These are phyloP conservation scores for Epinephelus moara DNA, from an alignment of 2,113 vertebrate species.

Conservation along the genomic window DNA sequence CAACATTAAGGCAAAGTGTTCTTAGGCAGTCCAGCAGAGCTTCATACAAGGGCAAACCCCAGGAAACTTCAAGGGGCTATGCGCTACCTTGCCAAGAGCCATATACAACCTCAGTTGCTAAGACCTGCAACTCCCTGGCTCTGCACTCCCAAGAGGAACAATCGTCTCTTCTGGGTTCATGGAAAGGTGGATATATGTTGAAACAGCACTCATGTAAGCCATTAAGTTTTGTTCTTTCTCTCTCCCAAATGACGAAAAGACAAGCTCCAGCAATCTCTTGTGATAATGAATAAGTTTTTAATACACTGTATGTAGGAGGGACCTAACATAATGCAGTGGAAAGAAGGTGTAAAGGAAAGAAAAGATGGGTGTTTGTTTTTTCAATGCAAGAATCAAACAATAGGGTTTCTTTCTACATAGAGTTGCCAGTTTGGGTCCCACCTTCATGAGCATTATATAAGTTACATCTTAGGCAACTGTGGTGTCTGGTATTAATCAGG, in stretches of 20 bases:
- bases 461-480: background rate
- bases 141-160: constrained; percentile 10
- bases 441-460: too few species aligned
- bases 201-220: background rate
- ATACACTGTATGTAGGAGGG: background rate
- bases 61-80: constrained; percentile 31
- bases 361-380: too few species aligned
- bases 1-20: constrained; percentile 30
- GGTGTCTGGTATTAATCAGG: background rate
- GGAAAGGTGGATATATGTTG: background rate
- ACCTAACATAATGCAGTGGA: background rate
- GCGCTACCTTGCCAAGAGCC: constrained; percentile 53
- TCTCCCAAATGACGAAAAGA: background rate
- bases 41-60: constrained; percentile 4
- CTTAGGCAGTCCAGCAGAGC: constrained; percentile 22
- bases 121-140: constrained; percentile 38
- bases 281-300: background rate
- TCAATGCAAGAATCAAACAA: too few species aligned
- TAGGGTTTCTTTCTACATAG: too few species aligned
- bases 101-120: constrained; percentile 22
- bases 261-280: background rate
- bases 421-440: too few species aligned
- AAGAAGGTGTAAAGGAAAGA: background rate
- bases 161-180: constrained; percentile 3
- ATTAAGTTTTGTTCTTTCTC: background rate